phyloP scores from a whole-genome alignment of 2,797 vertebrate genomes.

The Sardinella longiceps region DNA sequence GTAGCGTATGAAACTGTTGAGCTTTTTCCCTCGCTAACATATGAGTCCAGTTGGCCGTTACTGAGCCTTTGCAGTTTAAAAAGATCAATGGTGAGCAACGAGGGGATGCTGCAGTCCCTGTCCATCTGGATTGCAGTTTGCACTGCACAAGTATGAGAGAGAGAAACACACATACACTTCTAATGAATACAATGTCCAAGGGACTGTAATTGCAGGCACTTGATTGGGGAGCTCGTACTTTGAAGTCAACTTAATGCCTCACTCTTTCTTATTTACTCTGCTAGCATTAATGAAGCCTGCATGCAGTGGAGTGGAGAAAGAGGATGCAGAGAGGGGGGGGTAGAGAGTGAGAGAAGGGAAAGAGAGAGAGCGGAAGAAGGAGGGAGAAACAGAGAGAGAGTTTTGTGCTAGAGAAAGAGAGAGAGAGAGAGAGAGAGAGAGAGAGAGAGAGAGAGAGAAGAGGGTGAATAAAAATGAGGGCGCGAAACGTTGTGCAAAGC shows the following conservation, averaged over 20 bases:
- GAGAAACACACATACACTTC: constrained; percentile 42
- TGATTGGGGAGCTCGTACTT: constrained; percentile 60
- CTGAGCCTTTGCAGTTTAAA: background rate
- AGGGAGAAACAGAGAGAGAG: constrained; percentile 17
- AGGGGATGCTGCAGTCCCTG: background rate
- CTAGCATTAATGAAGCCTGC: constrained; percentile 61
- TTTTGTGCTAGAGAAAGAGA: no score
- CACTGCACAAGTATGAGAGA: constrained; percentile 25
- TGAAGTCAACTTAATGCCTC: constrained; percentile 61
- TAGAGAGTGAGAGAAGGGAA: constrained; percentile 33
- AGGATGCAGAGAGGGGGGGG: constrained; percentile 24
- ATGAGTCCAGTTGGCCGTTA: background rate
- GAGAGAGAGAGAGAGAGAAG: constrained; percentile 12
- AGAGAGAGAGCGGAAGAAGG: constrained; percentile 26
- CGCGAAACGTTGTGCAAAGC: constrained; percentile 7
- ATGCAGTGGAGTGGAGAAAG: constrained; percentile 27
- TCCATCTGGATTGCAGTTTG: background rate
- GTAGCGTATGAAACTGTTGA: background rate
- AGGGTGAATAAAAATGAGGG: background rate
- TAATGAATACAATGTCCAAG: constrained; percentile 10
- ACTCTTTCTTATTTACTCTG: constrained; percentile 55
- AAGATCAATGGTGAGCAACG: background rate
- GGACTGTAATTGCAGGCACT: constrained; percentile 64
- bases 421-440: background rate
- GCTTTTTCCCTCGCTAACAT: background rate